These are phyloP conservation scores for Myiagra hebetior DNA, from an alignment of 2,113 vertebrate genomes.

Conservation along the genomic window DNA sequence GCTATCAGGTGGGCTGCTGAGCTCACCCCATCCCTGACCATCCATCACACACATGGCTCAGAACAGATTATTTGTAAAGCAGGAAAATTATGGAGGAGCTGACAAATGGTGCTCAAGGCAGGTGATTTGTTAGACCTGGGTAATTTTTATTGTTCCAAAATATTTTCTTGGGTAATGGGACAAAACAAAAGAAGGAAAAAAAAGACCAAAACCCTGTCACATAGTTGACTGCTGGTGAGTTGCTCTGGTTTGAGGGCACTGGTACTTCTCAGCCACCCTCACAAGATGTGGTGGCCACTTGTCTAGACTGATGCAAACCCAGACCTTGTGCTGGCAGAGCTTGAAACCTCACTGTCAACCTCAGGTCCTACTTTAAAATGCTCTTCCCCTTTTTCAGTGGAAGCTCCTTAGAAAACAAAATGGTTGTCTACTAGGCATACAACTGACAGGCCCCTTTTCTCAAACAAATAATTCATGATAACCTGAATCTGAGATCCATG, in stretches of 20 bases:
- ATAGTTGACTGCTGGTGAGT: background rate
- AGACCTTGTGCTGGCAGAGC: background rate
- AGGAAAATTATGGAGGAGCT: background rate
- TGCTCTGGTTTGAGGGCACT: background rate
- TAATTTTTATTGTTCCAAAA: background rate
- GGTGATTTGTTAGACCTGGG: background rate
- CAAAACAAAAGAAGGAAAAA: background rate
- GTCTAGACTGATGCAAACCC: conserved; percentile 23
- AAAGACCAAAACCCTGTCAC: background rate
- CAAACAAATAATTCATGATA: background rate
- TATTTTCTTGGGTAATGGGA: background rate
- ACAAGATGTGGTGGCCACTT: background rate
- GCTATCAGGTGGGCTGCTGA: background rate
- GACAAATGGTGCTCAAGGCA: background rate
- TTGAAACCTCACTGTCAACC: background rate
- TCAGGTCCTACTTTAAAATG: background rate
- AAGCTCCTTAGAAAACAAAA: background rate
- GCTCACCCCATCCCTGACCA: background rate
- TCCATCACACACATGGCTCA: background rate
- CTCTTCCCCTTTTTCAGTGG: background rate
- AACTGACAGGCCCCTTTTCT: background rate
- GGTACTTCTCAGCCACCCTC: background rate
- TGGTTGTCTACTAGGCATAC: background rate
- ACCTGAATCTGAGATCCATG: background rate
- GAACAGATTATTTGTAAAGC: background rate